Percentiles rank a stretch among this genome's conserved stretches.
Conservation (phyloP, 2,888 invertebrate genomes). For the Tipula lateralis region DNA sequence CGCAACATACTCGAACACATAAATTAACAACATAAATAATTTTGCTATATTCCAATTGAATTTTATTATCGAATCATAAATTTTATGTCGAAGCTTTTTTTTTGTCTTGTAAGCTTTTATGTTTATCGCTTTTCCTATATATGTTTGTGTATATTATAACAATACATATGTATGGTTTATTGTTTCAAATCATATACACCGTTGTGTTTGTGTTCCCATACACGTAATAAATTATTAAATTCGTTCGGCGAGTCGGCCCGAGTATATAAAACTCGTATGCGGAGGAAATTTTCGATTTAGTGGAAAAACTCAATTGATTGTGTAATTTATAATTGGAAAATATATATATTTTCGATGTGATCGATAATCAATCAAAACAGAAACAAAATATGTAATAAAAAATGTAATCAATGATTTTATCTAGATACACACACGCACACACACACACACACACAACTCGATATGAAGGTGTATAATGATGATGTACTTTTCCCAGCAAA, state of each 20-base stretch:
- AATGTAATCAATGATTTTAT: no score
- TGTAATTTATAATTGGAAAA: background rate
- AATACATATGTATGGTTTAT: background rate
- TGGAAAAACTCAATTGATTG: background rate
- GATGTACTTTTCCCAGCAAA: background rate
- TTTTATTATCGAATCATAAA: background rate
- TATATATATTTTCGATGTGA: background rate
- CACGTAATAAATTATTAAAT: background rate
- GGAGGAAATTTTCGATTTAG: background rate
- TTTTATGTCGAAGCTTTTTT: background rate
- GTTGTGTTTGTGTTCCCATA: background rate
- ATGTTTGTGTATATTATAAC: background rate
- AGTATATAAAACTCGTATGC: background rate
- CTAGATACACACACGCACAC: no score
- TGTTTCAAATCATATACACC: background rate
- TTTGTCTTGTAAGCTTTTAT: conserved; percentile 5
- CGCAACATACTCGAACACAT: background rate
- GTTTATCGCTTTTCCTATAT: background rate
- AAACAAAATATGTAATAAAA: no score
- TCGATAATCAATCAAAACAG: no score
- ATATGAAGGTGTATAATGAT: background rate
- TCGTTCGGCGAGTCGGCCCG: background rate
- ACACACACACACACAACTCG: no score
- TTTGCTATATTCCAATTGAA: background rate
- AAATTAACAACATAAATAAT: background rate